Evolutionary conservation across 2,113 vertebrate genomes (phyloP).

Genomic region (Calyptomena viridis): DNA sequence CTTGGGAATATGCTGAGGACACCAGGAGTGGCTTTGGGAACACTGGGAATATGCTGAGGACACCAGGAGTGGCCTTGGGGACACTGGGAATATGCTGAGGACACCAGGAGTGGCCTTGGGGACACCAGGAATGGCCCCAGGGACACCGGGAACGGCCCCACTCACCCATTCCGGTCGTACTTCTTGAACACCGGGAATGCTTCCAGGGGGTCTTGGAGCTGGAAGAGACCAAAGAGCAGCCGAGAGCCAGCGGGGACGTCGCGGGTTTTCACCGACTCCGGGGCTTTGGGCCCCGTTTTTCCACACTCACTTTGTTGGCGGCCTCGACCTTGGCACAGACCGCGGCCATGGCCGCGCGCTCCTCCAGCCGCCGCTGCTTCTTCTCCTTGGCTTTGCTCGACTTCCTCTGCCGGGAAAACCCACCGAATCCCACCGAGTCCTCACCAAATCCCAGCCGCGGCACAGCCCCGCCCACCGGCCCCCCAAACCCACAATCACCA

Average conservation of each 20-base stretch:
- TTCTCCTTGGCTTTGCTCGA: slow-evolving; percentile 93
- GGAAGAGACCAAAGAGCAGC: not conserved
- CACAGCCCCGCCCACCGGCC: no score
- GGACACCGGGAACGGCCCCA: not conserved
- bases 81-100: no score
- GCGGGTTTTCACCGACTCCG: fast-evolving
- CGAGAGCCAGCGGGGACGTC: not conserved
- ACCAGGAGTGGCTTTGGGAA: not conserved
- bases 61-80: not conserved
- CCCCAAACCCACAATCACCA: no score
- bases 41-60: no score
- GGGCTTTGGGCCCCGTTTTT: fast-evolving
- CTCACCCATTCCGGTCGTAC: slow-evolving; percentile 93
- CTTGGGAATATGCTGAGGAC: no score
- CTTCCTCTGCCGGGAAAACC: slow-evolving; percentile 77
- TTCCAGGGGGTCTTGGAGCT: slow-evolving; percentile 89
- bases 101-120: not conserved
- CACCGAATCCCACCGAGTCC: no score
- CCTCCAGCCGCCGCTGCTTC: slow-evolving; percentile 89
- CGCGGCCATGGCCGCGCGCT: slow-evolving; percentile 91
- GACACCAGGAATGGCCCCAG: not conserved
- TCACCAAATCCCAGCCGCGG: not conserved
- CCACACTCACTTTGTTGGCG: slow-evolving; percentile 87
- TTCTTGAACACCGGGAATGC: slow-evolving; percentile 94
- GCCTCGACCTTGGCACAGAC: slow-evolving; percentile 92